These are phyloP conservation scores for Herminia tarsipennalis DNA, from an alignment of 2,888 invertebrate species.

Conservation along the genomic window DNA sequence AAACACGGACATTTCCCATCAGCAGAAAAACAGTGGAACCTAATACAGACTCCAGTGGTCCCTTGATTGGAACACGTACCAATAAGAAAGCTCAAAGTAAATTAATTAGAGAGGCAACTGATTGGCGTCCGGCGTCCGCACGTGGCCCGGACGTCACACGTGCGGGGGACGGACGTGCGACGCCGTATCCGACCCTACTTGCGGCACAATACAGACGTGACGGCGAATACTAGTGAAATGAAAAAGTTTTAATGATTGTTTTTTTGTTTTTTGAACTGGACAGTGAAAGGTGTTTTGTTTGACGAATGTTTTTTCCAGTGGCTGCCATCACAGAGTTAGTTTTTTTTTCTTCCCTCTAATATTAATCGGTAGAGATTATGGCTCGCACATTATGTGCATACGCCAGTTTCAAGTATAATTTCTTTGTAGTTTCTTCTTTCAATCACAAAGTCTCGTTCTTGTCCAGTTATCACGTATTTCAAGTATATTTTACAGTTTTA, in stretches of 20 bases:
- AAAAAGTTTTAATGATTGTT: slow-evolving; percentile 22
- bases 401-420: too few relatives aligned
- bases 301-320: not conserved
- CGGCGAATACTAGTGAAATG: slow-evolving; percentile 36
- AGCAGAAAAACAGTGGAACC: slow-evolving; percentile 13
- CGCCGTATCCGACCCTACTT: slow-evolving; percentile 42
- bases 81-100: slow-evolving; percentile 26
- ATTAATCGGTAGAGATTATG: too few relatives aligned
- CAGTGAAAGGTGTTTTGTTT: slow-evolving; percentile 12
- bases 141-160: slow-evolving; percentile 32
- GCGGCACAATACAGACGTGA: slow-evolving; percentile 37
- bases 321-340: too few relatives aligned
- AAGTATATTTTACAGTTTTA: too few relatives aligned
- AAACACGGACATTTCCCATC: not conserved
- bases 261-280: not conserved
- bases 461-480: too few relatives aligned
- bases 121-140: slow-evolving; percentile 18
- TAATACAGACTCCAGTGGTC: slow-evolving; percentile 26
- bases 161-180: slow-evolving; percentile 42
- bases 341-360: too few relatives aligned
- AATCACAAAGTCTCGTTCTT: too few relatives aligned
- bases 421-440: too few relatives aligned
- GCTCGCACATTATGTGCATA: too few relatives aligned
- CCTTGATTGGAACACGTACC: slow-evolving; percentile 42
- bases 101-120: slow-evolving; percentile 18